Percentiles rank a stretch among this genome's conserved stretches.
phyloP scores from a whole-genome alignment of 2,888 invertebrate species.

The Andrena dorsata region DNA sequence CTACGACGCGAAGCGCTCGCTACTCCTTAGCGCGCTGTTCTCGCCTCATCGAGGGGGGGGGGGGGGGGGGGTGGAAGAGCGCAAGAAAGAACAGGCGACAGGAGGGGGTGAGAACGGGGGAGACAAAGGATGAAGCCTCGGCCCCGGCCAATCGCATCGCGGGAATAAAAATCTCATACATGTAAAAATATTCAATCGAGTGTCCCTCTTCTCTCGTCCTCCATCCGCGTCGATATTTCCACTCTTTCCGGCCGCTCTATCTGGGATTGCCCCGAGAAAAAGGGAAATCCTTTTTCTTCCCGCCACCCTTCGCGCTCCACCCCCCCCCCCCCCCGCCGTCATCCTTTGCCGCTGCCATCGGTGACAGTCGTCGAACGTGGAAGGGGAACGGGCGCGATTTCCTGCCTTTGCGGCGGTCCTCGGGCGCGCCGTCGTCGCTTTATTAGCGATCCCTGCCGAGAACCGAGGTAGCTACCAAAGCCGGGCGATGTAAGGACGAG shows the following conservation, averaged over 20 bases:
- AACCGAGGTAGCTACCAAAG: constrained; percentile 15
- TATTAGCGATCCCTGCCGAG: constrained; percentile 53
- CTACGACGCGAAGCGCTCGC: constrained; percentile 42
- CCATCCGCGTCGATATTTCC: constrained; percentile 52
- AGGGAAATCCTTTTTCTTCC: constrained; percentile 65
- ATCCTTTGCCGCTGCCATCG: constrained; percentile 28
- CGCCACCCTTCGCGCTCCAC: constrained; percentile 16
- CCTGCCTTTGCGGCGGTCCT: constrained; percentile 45
- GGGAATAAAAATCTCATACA: constrained; percentile 81
- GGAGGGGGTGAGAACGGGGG: constrained; percentile 3
- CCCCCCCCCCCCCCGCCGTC: constrained; percentile 21
- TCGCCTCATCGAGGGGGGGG: constrained; percentile 25
- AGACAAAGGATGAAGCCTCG: constrained; percentile 56
- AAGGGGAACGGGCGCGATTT: constrained; percentile 42
- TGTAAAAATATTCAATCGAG: constrained; percentile 82
- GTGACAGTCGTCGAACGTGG: constrained; percentile 7
- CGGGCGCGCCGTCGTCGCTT: constrained; percentile 31
- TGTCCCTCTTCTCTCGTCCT: constrained; percentile 50
- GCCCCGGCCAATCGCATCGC: constrained; percentile 65
- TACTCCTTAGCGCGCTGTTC: constrained; percentile 33
- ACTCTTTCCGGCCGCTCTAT: constrained; percentile 53
- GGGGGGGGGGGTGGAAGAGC: neutral
- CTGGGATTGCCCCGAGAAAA: constrained; percentile 66
- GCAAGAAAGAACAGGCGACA: neutral
- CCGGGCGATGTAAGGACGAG: constrained; percentile 10